phyloP scores from a whole-genome alignment of 1,140 invertebrate species.

The Diorhabda carinulata region DNA sequence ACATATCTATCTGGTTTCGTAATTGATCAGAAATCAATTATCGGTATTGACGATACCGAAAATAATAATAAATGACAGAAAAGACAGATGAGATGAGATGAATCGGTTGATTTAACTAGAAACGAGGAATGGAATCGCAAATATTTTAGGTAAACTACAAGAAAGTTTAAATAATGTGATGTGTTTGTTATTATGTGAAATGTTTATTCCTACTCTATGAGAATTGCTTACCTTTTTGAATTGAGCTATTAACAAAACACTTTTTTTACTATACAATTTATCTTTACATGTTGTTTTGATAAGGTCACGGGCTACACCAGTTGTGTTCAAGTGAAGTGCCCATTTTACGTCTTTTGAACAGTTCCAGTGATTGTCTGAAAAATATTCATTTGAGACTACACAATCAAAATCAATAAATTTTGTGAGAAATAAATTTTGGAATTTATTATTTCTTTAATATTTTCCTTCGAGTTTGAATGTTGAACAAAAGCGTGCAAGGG shows the following conservation, averaged over 20 bases:
- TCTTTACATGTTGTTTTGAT: slow-evolving; percentile 51
- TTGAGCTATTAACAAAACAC: slow-evolving; percentile 53
- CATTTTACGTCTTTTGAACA: slow-evolving; percentile 56
- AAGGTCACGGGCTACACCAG: slow-evolving; percentile 50
- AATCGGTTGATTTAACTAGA: no score
- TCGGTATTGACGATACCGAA: no score
- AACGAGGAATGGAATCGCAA: background rate
- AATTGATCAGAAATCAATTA: no score
- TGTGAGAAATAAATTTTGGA: no score
- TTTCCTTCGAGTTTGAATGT: no score
- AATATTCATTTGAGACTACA: slow-evolving; percentile 6
- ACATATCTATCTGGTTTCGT: no score
- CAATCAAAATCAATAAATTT: background rate
- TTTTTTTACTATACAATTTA: slow-evolving; percentile 49
- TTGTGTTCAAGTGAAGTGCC: slow-evolving; percentile 50
- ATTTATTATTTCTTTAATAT: no score
- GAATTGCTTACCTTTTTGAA: slow-evolving; percentile 51
- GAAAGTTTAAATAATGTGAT: background rate
- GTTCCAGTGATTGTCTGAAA: slow-evolving; percentile 57
- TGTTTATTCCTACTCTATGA: slow-evolving; percentile 9
- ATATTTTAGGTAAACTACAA: background rate
- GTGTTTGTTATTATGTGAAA: background rate
- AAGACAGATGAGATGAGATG: no score
- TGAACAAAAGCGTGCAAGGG: no score
- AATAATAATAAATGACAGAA: no score